These are phyloP conservation scores for Callithrix jacchus DNA, from an alignment of 2,113 vertebrate genomes.

Conservation along the genomic window DNA sequence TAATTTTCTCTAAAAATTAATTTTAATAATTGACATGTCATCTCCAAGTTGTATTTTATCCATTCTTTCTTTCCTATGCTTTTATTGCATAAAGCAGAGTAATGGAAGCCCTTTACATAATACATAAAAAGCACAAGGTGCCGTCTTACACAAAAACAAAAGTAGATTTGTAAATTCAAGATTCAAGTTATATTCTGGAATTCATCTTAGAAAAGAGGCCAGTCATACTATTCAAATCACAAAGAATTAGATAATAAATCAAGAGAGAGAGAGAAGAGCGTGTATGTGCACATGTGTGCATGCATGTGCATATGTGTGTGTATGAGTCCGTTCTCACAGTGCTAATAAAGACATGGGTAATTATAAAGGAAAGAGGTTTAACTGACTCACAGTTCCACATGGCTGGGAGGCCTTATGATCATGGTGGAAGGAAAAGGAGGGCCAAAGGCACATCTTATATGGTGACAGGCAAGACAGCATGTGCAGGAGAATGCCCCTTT, in stretches of 20 bases:
- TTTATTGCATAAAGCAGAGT: not conserved
- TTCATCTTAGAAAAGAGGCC: conserved; percentile 67
- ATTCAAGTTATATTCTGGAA: conserved; percentile 66
- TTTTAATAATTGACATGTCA: not conserved
- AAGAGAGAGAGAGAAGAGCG: not conserved
- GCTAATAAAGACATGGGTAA: too few species aligned
- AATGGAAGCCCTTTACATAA: not conserved
- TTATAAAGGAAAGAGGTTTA: too few species aligned
- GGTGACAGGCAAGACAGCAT: too few species aligned
- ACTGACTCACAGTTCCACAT: too few species aligned
- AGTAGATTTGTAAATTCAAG: conserved; percentile 57
- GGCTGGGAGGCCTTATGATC: too few species aligned
- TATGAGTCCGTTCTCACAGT: not conserved
- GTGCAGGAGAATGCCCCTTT: too few species aligned
- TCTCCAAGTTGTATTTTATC: conserved; percentile 37
- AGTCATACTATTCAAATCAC: conserved; percentile 54
- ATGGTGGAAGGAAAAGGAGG: too few species aligned
- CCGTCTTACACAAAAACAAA: not conserved
- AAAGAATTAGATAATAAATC: conserved; percentile 17
- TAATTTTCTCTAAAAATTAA: conserved; percentile 13
- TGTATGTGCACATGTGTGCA: too few species aligned
- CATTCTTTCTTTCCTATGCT: conserved; percentile 17
- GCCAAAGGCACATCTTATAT: too few species aligned
- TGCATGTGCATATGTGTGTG: not conserved
- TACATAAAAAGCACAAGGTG: not conserved